Base-by-base conservation (phyloP, 1,140 invertebrate species). In the Drosophila sulfurigaster region DNA sequence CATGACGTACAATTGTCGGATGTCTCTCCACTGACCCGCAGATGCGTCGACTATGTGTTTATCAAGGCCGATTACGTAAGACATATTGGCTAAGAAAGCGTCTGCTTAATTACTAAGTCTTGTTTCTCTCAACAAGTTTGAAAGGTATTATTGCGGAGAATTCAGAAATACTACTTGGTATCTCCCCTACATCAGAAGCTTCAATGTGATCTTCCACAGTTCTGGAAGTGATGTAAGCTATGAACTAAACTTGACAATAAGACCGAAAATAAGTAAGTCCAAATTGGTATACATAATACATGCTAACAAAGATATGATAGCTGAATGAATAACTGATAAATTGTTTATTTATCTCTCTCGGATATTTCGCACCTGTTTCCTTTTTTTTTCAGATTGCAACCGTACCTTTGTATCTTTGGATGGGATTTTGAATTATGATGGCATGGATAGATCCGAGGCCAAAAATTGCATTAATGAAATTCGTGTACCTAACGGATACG, bases 131-230 rank as follows among this genome's bases (percentile, higher is more conserved):
- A 4, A 43, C n/a, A 8, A 4, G 1, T 10, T 8, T 41, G 13
- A 1, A 11, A 72, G 35, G 5, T 16, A 57, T 10, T 43, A 65
- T 48, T 91, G 83, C 46, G 75, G 82, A 2, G 51, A 79, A 4
- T 75, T 70, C 11, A 54, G 65, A 11, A 65, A 81, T 45, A 69
- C 45, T 3, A 41, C 25, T 45, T 38, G 28, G 62, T 28, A n/a
- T 30, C 1, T 69, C 7, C 5, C 5, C 5, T 32, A 3, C 2
- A 1, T 5, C 1, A 5, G 11, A 1, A 15, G 11, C 8, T 65
- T 82, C 0, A 56, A 88, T 2, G 2, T 92, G 5, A 79, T 72
- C 25, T 91, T 92, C 52, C 90, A 91, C 54, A 89, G 67, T 45
- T 72, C 62, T 3, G 48, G 28, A 5, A 6, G 28, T 10, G 48